Conservation (phyloP, 2,888 invertebrate genomes). For the Microplitis manilae region DNA sequence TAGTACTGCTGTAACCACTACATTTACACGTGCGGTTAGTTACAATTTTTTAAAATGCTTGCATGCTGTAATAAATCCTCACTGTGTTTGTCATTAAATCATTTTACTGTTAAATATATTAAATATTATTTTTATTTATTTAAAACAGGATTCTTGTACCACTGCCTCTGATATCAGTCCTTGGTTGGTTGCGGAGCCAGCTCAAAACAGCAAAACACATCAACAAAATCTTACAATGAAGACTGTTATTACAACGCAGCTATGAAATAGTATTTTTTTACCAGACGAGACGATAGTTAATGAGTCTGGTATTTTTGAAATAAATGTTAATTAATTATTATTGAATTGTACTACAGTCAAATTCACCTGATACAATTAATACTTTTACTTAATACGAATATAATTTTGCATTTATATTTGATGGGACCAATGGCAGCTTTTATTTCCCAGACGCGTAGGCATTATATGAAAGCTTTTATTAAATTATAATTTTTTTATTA, state of each 20-base stretch:
- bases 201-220: constrained; percentile 76
- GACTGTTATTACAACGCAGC: constrained; percentile 90
- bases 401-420: constrained; percentile 28
- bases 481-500: constrained; percentile 15
- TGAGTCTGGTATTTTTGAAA: constrained; percentile 20
- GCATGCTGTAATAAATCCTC: constrained; percentile 23
- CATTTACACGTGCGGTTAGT: constrained; percentile 66
- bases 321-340: constrained; percentile 6
- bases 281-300: constrained; percentile 19
- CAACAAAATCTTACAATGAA: constrained; percentile 84
- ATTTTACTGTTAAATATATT: constrained; percentile 30
- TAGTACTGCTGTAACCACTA: constrained; percentile 47
- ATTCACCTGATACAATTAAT: constrained; percentile 11
- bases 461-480: neutral
- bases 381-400: neutral
- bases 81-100: constrained; percentile 38
- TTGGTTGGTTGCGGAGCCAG: constrained; percentile 82
- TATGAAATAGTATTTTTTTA: constrained; percentile 70
- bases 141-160: constrained; percentile 74
- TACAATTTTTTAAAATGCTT: constrained; percentile 25
- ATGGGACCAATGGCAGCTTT: constrained; percentile 35
- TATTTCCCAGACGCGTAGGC: constrained; percentile 2
- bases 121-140: constrained; percentile 52
- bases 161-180: constrained; percentile 74
- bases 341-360: constrained; percentile 29